Conservation (phyloP, 2,888 invertebrate species). For the Eledona agricola region DNA sequence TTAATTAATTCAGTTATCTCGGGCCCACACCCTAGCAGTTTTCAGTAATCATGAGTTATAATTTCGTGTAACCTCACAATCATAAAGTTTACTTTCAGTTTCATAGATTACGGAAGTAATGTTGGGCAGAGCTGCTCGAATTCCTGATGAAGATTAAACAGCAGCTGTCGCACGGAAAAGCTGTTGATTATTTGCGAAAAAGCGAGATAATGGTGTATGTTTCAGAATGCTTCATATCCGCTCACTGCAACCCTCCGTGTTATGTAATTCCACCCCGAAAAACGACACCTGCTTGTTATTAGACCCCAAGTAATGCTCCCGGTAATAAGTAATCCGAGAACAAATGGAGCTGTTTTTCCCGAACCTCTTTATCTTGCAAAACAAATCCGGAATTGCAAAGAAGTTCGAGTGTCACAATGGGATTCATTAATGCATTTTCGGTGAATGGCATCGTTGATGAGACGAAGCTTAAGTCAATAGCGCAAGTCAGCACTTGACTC, state of each 20-base stretch:
- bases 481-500: conserved; percentile 32
- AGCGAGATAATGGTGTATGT: conserved; percentile 17
- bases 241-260: conserved; percentile 28
- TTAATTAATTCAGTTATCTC: conserved; percentile 36
- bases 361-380: conserved; percentile 32
- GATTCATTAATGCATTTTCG: conserved; percentile 19
- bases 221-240: conserved; percentile 15
- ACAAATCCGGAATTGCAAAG: conserved; percentile 7
- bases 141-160: conserved; percentile 9
- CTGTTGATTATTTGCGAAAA: conserved; percentile 4
- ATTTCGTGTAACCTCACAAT: conserved; percentile 26
- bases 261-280: conserved; percentile 44
- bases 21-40: conserved; percentile 21
- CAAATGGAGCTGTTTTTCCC: conserved; percentile 48
- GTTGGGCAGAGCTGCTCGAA: conserved; percentile 9
- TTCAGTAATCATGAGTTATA: conserved; percentile 37
- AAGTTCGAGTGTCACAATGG: conserved; percentile 16
- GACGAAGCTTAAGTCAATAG: conserved; percentile 21
- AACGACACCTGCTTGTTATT: conserved; percentile 43
- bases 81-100: conserved; percentile 35
- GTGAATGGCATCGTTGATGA: conserved; percentile 21
- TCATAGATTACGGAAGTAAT: conserved; percentile 26
- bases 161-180: conserved; percentile 5
- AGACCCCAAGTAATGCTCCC: conserved; percentile 43
- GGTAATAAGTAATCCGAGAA: conserved; percentile 46